Conservation (phyloP, 1,140 invertebrate species). For the Steinernema feltiae region DNA sequence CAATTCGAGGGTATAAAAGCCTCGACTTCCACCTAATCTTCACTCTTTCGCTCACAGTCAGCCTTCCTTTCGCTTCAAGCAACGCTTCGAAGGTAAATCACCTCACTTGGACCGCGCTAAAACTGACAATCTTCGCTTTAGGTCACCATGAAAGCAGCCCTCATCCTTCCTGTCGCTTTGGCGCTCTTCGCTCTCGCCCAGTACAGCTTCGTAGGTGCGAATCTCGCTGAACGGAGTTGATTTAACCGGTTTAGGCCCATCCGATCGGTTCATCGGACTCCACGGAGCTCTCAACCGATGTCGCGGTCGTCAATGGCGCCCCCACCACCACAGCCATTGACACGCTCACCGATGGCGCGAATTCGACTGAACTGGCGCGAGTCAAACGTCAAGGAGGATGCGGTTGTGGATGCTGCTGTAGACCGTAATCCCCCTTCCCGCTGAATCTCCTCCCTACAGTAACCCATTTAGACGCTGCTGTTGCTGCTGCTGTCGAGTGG, state of each 20-base stretch:
- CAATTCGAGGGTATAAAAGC: neutral
- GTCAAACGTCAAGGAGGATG: slow-evolving; percentile 11
- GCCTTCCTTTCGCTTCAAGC: neutral
- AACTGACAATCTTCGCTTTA: neutral
- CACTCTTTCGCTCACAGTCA: neutral
- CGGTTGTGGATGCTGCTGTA: slow-evolving; percentile 10
- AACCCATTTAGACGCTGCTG: neutral
- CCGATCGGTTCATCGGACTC: neutral
- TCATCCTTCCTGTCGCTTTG: slow-evolving; percentile 11
- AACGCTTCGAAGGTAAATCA: neutral
- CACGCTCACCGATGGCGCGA: neutral
- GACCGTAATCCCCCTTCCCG: neutral
- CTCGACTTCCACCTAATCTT: neutral
- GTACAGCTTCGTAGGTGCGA: neutral
- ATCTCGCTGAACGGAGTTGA: neutral
- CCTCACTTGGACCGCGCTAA: neutral
- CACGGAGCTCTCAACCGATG: neutral
- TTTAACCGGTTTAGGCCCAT: slow-evolving; percentile 3
- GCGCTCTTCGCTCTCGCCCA: neutral
- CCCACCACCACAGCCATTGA: neutral
- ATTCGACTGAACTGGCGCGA: neutral
- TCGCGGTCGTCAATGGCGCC: neutral
- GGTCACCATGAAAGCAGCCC: slow-evolving; percentile 9
- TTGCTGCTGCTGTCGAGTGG: slow-evolving; percentile 7
- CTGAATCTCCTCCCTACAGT: neutral